Percentiles rank a stretch among this genome's conserved stretches.
These are phyloP conservation scores for Apeltes quadracus DNA, from an alignment of 2,113 vertebrate genomes.

Conservation along the genomic window DNA sequence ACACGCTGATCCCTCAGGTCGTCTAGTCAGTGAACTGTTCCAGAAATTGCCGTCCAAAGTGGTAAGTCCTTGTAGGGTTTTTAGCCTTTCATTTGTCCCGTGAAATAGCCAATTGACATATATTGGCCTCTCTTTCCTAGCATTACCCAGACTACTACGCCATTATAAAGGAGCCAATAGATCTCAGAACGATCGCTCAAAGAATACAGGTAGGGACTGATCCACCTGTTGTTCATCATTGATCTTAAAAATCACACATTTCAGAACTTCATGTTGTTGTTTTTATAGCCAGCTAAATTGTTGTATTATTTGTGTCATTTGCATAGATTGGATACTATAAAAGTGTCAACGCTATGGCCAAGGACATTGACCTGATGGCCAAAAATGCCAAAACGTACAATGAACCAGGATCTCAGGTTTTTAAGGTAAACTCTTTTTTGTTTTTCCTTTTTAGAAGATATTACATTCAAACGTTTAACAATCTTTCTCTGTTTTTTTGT, in stretches of 20 bases:
- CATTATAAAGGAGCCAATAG: slow-evolving; percentile 98
- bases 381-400: slow-evolving; percentile 99
- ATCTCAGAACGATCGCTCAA: slow-evolving; percentile 95
- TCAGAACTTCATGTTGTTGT: not conserved
- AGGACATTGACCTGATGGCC: slow-evolving; percentile 95
- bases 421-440: slow-evolving; percentile 85
- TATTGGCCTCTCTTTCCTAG: slow-evolving; percentile 76
- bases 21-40: slow-evolving; percentile 93
- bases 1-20: slow-evolving; percentile 90
- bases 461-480: not conserved
- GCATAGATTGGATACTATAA: slow-evolving; percentile 92
- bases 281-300: not conserved
- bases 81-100: not conserved
- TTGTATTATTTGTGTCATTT: slow-evolving; percentile 8
- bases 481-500: slow-evolving; percentile 47
- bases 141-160: slow-evolving; percentile 99
- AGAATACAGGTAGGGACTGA: slow-evolving; percentile 89
- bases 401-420: slow-evolving; percentile 98
- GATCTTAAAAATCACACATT: not conserved
- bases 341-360: slow-evolving; percentile 94
- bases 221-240: slow-evolving; percentile 6
- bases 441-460: slow-evolving; percentile 26
- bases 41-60: slow-evolving; percentile 99
- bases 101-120: not conserved
- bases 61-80: slow-evolving; percentile 77